Conservation (phyloP, 2,797 vertebrate genomes). For the Sebastes nivosus region DNA sequence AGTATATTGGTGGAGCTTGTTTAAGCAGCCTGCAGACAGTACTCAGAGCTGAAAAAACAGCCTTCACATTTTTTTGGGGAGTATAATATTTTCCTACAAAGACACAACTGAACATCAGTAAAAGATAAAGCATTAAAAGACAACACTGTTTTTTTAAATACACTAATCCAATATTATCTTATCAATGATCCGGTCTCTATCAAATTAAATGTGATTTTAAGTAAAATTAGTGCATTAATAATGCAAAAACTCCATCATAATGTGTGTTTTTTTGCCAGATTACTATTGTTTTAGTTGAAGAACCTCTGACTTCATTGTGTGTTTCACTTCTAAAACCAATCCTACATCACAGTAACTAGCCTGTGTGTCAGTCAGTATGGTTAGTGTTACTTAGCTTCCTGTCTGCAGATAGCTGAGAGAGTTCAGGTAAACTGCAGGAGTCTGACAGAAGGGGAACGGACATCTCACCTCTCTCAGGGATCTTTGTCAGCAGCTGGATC, state of each 20-base stretch:
- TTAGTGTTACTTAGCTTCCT: neutral
- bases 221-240: neutral
- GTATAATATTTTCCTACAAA: neutral
- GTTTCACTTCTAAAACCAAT: neutral
- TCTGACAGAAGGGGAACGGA: neutral
- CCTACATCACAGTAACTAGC: neutral
- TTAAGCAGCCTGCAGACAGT: too few species aligned
- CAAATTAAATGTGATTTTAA: neutral
- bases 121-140: neutral
- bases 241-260: neutral
- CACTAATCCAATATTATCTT: neutral
- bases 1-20: too few species aligned
- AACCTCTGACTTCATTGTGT: neutral
- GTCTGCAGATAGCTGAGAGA: neutral
- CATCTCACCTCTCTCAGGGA: slow-evolving; percentile 85
- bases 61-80: neutral
- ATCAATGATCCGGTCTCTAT: neutral
- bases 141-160: neutral
- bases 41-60: too few species aligned
- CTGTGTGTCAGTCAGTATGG: neutral
- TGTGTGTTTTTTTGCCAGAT: neutral
- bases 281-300: neutral
- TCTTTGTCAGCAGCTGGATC: slow-evolving; percentile 88
- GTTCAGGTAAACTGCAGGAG: neutral
- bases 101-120: neutral